Conservation (phyloP, 2,113 vertebrate genomes). For the Ptychochromis oligacanthus region DNA sequence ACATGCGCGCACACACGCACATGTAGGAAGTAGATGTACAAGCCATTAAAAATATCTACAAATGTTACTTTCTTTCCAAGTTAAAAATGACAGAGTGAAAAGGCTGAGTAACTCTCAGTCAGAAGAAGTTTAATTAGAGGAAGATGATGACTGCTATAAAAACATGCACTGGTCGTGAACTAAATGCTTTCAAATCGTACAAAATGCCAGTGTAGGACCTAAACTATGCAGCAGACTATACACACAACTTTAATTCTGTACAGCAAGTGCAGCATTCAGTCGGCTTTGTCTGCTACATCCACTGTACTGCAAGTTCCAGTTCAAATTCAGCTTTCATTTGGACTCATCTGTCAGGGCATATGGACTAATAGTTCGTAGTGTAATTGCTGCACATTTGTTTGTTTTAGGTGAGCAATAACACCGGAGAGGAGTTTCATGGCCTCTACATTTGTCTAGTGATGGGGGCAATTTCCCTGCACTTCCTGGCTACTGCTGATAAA, state of each 20-base stretch:
- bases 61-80: neutral
- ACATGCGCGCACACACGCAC: neutral
- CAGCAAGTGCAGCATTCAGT: neutral
- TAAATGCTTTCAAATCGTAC: neutral
- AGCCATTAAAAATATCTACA: neutral
- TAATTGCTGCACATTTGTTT: conserved; percentile 58
- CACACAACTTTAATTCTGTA: neutral
- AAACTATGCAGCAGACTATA: neutral
- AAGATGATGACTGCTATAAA: neutral
- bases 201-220: neutral
- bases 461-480: conserved; percentile 29
- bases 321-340: conserved; percentile 10
- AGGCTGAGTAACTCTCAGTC: neutral
- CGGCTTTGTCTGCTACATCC: neutral
- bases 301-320: neutral
- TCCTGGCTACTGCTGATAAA: conserved; percentile 41
- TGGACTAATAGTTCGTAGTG: conserved; percentile 4
- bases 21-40: neutral
- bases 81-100: neutral
- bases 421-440: conserved; percentile 27
- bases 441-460: conserved; percentile 44
- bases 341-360: conserved; percentile 1
- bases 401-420: conserved; percentile 47
- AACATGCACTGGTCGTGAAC: neutral
- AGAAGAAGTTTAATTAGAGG: neutral